A percentile compares a stretch with the other conserved stretches of the same genome.
Evolutionary conservation across 1,140 invertebrate genomes (phyloP).

Genomic region (Paramacrobiotus metropolitanus): DNA sequence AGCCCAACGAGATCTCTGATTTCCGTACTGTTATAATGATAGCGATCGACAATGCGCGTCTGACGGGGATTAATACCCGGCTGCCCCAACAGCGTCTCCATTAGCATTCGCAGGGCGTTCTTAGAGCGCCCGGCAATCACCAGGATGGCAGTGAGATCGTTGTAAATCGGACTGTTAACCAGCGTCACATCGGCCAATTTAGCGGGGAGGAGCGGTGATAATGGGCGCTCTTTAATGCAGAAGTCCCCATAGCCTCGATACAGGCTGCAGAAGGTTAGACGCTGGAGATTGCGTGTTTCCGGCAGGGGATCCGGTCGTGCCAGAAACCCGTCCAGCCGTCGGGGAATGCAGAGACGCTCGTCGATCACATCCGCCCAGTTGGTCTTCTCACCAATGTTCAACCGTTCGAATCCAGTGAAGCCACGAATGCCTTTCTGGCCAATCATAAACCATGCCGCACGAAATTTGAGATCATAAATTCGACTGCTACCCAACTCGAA

Average conservation of each 20-base stretch:
- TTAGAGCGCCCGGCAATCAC: slow-evolving; percentile 20
- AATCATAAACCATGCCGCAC: slow-evolving; percentile 33
- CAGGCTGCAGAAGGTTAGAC: not conserved
- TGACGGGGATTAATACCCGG: slow-evolving; percentile 24
- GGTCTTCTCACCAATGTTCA: slow-evolving; percentile 15
- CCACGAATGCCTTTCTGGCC: slow-evolving; percentile 31
- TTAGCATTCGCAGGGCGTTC: slow-evolving; percentile 22
- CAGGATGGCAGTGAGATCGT: slow-evolving; percentile 26
- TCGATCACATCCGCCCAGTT: slow-evolving; percentile 9
- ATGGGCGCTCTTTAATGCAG: not conserved
- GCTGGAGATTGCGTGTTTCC: slow-evolving; percentile 22
- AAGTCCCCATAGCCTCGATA: not conserved
- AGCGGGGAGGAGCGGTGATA: slow-evolving; percentile 22
- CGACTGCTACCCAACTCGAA: slow-evolving; percentile 28
- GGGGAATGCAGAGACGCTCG: not conserved
- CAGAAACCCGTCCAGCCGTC: slow-evolving; percentile 16
- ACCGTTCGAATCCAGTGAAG: slow-evolving; percentile 29
- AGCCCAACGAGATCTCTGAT: slow-evolving; percentile 6
- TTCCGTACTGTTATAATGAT: not conserved
- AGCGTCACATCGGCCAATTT: slow-evolving; percentile 22
- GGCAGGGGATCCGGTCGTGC: slow-evolving; percentile 23
- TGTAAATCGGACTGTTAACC: slow-evolving; percentile 23
- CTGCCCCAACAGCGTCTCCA: slow-evolving; percentile 27
- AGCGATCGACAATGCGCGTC: not conserved
- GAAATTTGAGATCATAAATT: slow-evolving; percentile 31